A percentile compares a stretch with the other conserved stretches of the same genome.
phyloP scores from a whole-genome alignment of 2,888 invertebrate species.

The Hypsopygia costalis region DNA sequence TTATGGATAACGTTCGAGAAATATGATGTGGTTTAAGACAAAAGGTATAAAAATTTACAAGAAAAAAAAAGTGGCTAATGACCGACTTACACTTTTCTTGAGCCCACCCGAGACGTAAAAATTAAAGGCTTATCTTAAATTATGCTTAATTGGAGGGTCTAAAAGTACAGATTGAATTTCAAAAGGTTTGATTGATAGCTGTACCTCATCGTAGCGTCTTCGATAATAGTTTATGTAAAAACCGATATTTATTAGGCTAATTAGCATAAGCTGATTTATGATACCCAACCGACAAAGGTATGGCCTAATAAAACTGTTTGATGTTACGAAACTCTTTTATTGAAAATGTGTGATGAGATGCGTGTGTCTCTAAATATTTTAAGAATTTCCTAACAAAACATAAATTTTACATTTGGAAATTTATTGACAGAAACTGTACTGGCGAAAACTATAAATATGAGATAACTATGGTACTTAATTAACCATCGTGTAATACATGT shows the following conservation, averaged over 20 bases:
- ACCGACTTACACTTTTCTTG: conserved; percentile 63
- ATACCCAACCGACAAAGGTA: conserved; percentile 12
- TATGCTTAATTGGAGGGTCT: conserved; percentile 75
- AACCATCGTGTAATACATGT: no score
- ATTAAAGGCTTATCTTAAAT: conserved; percentile 78
- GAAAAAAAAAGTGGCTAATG: conserved; percentile 66
- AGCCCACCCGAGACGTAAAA: conserved; percentile 74
- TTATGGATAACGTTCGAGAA: conserved; percentile 69
- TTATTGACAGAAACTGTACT: no score
- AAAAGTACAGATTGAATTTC: conserved; percentile 73
- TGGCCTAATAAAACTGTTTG: conserved; percentile 23
- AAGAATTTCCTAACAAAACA: no score
- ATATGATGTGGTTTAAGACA: conserved; percentile 66
- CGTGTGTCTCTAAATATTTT: background rate
- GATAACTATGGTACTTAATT: no score
- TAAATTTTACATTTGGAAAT: no score
- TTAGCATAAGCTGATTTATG: conserved; percentile 38
- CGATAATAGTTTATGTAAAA: conserved; percentile 44
- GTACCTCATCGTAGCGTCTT: conserved; percentile 43
- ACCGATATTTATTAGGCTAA: conserved; percentile 43
- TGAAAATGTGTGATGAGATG: background rate
- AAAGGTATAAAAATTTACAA: conserved; percentile 54
- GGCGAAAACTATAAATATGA: no score
- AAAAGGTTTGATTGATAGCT: conserved; percentile 69
- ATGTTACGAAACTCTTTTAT: conserved; percentile 20